These are phyloP conservation scores for Cosmorhoe ocellata DNA, from an alignment of 2,888 invertebrate genomes.

Conservation along the genomic window DNA sequence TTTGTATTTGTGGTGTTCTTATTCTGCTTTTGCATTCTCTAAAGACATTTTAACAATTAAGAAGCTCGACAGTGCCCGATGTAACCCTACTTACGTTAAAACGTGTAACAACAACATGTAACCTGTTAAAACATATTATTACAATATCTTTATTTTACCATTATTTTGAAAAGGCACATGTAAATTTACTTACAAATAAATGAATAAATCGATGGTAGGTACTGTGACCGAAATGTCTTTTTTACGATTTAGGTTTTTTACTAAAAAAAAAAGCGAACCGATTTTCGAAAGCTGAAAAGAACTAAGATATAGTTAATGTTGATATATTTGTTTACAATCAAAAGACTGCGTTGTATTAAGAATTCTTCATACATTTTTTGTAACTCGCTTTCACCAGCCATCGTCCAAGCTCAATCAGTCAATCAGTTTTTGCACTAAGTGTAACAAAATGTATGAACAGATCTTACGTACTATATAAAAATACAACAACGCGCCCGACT, in stretches of 20 bases:
- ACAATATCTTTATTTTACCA: conserved; percentile 53
- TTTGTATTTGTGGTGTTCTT: too few species aligned
- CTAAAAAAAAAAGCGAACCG: conserved; percentile 40
- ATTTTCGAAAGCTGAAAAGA: conserved; percentile 22
- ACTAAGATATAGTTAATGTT: conserved; percentile 1
- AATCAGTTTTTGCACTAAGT: conserved; percentile 41
- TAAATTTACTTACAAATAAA: conserved; percentile 77
- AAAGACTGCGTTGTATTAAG: conserved; percentile 6
- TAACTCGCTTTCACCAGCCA: conserved; percentile 42
- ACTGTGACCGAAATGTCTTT: conserved; percentile 40
- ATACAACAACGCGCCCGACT: conserved; percentile 68
- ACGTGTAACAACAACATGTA: conserved; percentile 67
- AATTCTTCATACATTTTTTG: conserved; percentile 16
- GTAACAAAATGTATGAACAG: conserved; percentile 61
- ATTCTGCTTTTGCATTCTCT: conserved; percentile 19
- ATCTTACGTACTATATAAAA: conserved; percentile 75
- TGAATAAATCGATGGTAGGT: conserved; percentile 53
- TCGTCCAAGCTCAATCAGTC: conserved; percentile 45
- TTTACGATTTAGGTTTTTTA: conserved; percentile 12
- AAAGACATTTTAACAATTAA: conserved; percentile 21
- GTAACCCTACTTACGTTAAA: conserved; percentile 63
- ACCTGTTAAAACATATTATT: conserved; percentile 66
- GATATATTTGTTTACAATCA: conserved; percentile 5
- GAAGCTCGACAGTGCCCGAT: conserved; percentile 60
- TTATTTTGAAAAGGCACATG: conserved; percentile 81